These are phyloP conservation scores for Nematopogon swammerdamellus DNA, from an alignment of 2,888 invertebrate species.

Conservation along the genomic window DNA sequence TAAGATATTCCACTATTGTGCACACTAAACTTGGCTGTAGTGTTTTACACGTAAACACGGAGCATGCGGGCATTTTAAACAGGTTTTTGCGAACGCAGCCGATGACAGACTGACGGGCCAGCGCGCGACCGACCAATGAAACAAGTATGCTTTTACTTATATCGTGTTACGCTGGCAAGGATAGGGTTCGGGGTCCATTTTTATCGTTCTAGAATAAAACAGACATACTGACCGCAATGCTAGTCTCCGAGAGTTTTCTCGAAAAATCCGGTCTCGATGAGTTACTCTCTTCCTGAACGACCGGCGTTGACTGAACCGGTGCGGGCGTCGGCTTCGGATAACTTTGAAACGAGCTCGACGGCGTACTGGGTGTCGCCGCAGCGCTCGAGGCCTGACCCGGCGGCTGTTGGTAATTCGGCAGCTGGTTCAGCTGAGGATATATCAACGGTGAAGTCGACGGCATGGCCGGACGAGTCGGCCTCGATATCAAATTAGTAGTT, in stretches of 20 bases:
- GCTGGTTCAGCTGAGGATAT: constrained; percentile 33
- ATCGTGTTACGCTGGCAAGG: no score
- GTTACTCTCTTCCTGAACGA: constrained; percentile 13
- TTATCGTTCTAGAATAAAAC: no score
- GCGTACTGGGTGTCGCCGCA: neutral
- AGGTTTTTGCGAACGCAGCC: no score
- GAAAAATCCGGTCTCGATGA: constrained; percentile 23
- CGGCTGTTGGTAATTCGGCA: constrained; percentile 20
- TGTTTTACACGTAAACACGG: no score
- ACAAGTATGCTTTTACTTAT: no score
- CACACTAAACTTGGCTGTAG: no score
- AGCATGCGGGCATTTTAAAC: no score
- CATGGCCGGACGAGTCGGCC: constrained; percentile 21
- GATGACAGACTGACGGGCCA: no score
- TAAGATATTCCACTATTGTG: no score
- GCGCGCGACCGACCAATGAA: no score
- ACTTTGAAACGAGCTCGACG: neutral
- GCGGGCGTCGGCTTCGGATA: neutral
- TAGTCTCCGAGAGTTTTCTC: constrained; percentile 34
- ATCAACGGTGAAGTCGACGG: constrained; percentile 18
- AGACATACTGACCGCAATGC: constrained; percentile 24
- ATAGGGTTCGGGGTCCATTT: no score
- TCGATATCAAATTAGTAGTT: constrained; percentile 41
- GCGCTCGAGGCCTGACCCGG: neutral
- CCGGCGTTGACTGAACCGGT: neutral